Base-by-base conservation (phyloP, 2,797 vertebrate genomes). In the Arvicola amphibius region DNA sequence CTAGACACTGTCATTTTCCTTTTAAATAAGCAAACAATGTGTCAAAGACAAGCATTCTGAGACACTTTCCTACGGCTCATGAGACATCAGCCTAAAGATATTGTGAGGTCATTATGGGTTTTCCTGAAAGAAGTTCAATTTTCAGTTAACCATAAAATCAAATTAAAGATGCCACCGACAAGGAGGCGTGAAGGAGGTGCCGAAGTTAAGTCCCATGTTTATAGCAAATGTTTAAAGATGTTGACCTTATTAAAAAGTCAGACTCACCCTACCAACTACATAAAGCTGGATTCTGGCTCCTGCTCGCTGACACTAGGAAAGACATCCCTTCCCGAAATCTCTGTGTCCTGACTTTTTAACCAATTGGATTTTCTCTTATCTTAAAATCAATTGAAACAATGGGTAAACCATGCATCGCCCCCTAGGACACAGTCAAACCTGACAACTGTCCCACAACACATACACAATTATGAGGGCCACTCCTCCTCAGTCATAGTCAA, bases 261-360 rank as follows among this genome's bases (percentile, higher is more conserved):
- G 88, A 94, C 73, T 2, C 12, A 83, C 43, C 1, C 19, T 37
- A 63, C 65, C 8, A 69, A 56, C 63, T 40, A 67, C 10, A 80
- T 59, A 87, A 94, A 95, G 40, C n/a, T 87, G 4, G 11, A 17
- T 51, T 88, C 61, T 83, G 10, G 6, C 51, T 95, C 27, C 43
- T 78, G 77, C n/a, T 95, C 53, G 53, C n/a, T 69, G 83, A 79
- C 78, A 6, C 89, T 91, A 73, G 23, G 43, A 81, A 94, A 93
- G 29, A 76, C 16, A 56, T 63, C 46, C 37, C 10, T 74, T 84
- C 34, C 13, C 29, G 37, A 7, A 51, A 87, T 80, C 16, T 86
- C 53, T 92, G 16, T 48, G 89, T 95, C 27, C 4, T 78, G 25
- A 14, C 16, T 91, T 93, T 93, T 78, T 40, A 94, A 89, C 25